Evolutionary conservation across 2,888 invertebrate species (phyloP), one percentile per base, ranked within the genome.

Genomic region (Hymenopus coronatus): DNA sequence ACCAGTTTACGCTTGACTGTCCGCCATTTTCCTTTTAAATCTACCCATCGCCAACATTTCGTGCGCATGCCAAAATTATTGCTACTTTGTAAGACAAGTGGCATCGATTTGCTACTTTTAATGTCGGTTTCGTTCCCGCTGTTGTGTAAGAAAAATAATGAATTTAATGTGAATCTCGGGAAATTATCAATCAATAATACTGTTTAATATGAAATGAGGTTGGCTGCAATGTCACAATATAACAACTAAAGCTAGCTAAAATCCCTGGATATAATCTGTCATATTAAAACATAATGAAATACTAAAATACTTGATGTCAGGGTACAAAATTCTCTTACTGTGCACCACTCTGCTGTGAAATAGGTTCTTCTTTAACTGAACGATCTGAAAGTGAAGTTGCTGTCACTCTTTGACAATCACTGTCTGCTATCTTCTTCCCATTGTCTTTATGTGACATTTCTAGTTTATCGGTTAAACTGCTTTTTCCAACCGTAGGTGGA

Each of bases 321-420:
- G 20, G 25, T 70, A 70, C 4, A 70, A 70, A 70, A 86, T 12
- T 86, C 3, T 82, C 87, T 87, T 87, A 87, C 87, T 82, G 7
- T 82, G 40, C 28, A 27, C n/a, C 87, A 40, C 20, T 28, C 40
- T 27, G n/a, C n/a, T 81, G n/a, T 25, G 20, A 30, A 30, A 70
- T 28, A 1, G 83, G 87, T 87, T 89, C 89, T 83, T 89, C 89
- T 83, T 89, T 89, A 54, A 89, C 83, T 3, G 28, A 70, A 86
- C 83, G 83, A 86, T 70, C 27, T 28, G 85, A 9, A 6, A 30
- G 27, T 82, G 14, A 0, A 20, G 82, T 12, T 82, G 82, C 20
- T 46, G 85, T 28, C 33, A 83, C 28, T 83, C 86, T 83, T 89
- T 86, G 83, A 27, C 83, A 87, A 1, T 8, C 70, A 46, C 82